phyloP scores from a whole-genome alignment of 2,113 vertebrate species.

The Gallinago paraguaiae region DNA sequence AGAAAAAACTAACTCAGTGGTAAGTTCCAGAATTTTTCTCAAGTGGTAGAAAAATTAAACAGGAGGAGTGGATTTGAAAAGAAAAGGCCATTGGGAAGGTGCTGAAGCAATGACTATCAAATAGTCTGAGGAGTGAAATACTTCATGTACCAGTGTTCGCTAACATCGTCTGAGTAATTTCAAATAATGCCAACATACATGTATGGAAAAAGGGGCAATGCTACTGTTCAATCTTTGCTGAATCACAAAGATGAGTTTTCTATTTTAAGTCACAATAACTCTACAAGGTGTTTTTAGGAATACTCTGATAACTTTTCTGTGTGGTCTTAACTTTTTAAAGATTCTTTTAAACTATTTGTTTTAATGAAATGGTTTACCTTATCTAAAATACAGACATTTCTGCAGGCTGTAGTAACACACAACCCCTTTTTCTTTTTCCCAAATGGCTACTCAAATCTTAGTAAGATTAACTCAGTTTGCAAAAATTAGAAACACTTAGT shows the following conservation, averaged over 20 bases:
- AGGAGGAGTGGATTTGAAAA: not conserved
- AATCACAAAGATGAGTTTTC: not conserved
- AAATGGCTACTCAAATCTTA: not conserved
- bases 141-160: not conserved
- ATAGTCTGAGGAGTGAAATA: not conserved
- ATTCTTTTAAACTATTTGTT: not conserved
- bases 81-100: not conserved
- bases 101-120: not conserved
- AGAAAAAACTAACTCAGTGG: not conserved
- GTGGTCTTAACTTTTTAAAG: not conserved
- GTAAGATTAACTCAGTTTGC: not conserved
- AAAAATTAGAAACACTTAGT: not conserved
- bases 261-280: not conserved
- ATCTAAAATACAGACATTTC: not conserved
- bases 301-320: not conserved
- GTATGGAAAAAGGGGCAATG: not conserved
- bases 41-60: not conserved
- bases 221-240: not conserved
- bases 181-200: not conserved
- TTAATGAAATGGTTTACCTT: not conserved
- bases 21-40: not conserved
- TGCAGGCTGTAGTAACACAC: not conserved
- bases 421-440: not conserved
- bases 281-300: not conserved
- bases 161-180: not conserved